Percentiles rank a stretch among this genome's conserved stretches.
These are phyloP conservation scores for Ascaphus truei DNA, from an alignment of 2,113 vertebrate species.

Conservation along the genomic window DNA sequence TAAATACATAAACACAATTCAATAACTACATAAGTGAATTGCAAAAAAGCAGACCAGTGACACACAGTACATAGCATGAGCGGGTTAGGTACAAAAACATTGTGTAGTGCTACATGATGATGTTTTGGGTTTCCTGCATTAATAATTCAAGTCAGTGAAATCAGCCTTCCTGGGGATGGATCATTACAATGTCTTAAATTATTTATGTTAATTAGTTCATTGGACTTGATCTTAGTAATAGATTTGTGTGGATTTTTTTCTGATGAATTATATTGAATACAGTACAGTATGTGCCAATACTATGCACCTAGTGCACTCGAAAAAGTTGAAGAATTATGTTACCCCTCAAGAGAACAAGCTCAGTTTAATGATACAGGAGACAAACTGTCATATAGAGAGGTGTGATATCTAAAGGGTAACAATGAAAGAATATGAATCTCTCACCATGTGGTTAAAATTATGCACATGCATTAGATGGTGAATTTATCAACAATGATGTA, in stretches of 20 bases:
- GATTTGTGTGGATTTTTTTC: neutral
- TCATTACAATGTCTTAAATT: neutral
- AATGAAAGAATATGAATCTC: neutral
- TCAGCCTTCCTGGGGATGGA: neutral
- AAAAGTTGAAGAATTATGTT: neutral
- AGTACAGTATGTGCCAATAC: slow-evolving; percentile 4
- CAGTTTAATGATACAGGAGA: neutral
- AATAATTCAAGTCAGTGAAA: no score
- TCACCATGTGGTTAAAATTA: slow-evolving; percentile 16
- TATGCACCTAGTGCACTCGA: neutral
- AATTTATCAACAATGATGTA: slow-evolving; percentile 19
- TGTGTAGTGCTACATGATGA: no score
- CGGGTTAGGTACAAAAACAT: no score
- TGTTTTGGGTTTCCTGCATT: no score
- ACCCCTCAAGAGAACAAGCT: neutral
- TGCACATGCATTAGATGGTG: neutral
- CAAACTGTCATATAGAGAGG: neutral
- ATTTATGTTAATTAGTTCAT: neutral
- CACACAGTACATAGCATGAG: no score
- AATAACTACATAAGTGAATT: no score
- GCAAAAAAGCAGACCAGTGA: no score
- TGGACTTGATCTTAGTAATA: neutral
- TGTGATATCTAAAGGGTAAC: neutral
- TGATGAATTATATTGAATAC: slow-evolving; percentile 2
- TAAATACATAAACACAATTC: no score